A percentile compares a stretch with the other conserved stretches of the same genome.
phyloP scores from a whole-genome alignment of 1,140 invertebrate species.

The Drosophila micromelanica region DNA sequence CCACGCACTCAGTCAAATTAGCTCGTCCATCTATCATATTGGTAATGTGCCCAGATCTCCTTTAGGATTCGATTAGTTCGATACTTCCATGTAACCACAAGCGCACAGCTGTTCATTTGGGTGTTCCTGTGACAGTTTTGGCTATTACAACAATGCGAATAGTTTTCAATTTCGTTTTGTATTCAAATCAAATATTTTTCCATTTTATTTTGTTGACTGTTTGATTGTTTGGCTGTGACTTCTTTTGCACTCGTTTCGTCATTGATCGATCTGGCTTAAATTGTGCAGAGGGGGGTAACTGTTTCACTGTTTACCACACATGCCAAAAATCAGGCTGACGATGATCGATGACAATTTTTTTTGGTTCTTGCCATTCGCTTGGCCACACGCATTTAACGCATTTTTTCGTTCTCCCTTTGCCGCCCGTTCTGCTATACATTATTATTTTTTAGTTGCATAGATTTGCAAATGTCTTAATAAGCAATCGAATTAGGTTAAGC shows the following conservation, averaged over 20 bases:
- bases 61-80: slow-evolving; percentile 39
- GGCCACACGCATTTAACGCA: slow-evolving; percentile 21
- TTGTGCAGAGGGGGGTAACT: neutral
- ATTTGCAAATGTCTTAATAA: too few species aligned
- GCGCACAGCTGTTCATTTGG: slow-evolving; percentile 58
- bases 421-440: too few species aligned
- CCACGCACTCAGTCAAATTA: slow-evolving; percentile 77
- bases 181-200: slow-evolving; percentile 45
- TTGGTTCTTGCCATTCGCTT: neutral
- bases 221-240: neutral
- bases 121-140: slow-evolving; percentile 53
- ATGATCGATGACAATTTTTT: slow-evolving; percentile 41
- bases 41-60: slow-evolving; percentile 33
- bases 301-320: slow-evolving; percentile 39
- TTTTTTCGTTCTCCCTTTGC: neutral
- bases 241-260: slow-evolving; percentile 25
- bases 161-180: slow-evolving; percentile 31
- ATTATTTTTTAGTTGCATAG: too few species aligned
- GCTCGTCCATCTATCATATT: slow-evolving; percentile 70
- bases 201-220: slow-evolving; percentile 20
- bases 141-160: slow-evolving; percentile 20
- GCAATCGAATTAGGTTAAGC: too few species aligned
- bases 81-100: neutral
- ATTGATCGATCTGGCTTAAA: slow-evolving; percentile 49
- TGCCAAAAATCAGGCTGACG: slow-evolving; percentile 52